Evolutionary conservation across 1,140 invertebrate genomes (phyloP), one percentile per base, ranked within the genome.

Genomic region (Bombus impatiens): DNA sequence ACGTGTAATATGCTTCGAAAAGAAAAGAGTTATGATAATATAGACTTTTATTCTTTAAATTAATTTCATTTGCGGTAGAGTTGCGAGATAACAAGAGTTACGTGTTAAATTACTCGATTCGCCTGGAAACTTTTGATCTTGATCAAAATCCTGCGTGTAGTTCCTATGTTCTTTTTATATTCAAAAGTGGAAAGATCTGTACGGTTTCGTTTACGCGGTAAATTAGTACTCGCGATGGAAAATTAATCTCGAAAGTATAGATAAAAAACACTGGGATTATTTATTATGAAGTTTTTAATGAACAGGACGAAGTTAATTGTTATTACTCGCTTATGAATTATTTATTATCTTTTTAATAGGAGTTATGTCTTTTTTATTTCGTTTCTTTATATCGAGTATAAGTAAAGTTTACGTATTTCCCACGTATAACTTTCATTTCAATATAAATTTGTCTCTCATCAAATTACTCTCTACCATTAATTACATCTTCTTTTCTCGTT

Each of bases 401-500:
- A 37, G 22, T 68, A 25, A 22, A 10, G 18, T 37, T 65, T 37
- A 22, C 9, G 9, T 68, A 22, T 8, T 68, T 68, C 12, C 3
- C 1, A 18, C 67, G 32, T 35, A 25, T n/a, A 70, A 70, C 37
- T 59, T 40, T 40, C 47, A 15, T 71, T 37, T 15, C 9, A 9
- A 53, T 53, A 42, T 59, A n/a, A 57, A 79, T 44, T 62, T 18
- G 32, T 76, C 12, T 25, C 37, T 32, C 44, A 28, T 84, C 65
- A 13, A 59, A 44, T 59, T 62, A 28, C 15, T 72, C 44, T 44
- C n/a, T 28, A 32, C 3, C 35, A 28, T 57, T 78, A 84, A 84
- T 84, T 84, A 78, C 32, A 42, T 40, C 10, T n/a, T 40, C 35
- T 35, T 79, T 62, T 25, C 13, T 40, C 67, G 44, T 59, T 18